Evolutionary conservation across 92 coral and sea anemone genomes (phyloP).

Genomic region (Porites cylindrica): DNA sequence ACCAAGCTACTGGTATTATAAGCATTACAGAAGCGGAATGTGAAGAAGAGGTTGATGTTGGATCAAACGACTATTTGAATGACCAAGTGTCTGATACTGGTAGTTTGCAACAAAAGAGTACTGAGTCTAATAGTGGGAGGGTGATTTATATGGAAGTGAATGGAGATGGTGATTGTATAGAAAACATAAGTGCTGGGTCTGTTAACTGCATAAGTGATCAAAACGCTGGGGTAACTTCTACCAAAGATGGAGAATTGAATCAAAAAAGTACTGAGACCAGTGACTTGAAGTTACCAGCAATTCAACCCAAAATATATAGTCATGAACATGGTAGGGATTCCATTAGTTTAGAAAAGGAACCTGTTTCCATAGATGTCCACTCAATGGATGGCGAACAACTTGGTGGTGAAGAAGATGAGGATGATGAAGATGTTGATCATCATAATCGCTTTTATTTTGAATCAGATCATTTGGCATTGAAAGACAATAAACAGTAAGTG

Average conservation of each 20-base stretch:
- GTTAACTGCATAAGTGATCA: neutral
- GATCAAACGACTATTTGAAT: neutral
- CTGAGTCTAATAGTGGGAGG: neutral
- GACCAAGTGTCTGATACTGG: neutral
- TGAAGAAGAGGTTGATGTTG: neutral
- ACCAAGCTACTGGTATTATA: constrained; percentile 1
- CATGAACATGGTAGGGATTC: neutral
- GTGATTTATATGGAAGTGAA: neutral
- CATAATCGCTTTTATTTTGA: constrained; percentile 91
- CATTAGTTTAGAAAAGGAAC: neutral
- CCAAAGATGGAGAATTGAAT: neutral
- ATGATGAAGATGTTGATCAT: constrained; percentile 61
- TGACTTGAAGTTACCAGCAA: neutral
- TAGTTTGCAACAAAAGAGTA: neutral
- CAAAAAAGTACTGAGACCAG: neutral
- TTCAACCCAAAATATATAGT: neutral
- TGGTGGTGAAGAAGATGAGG: neutral
- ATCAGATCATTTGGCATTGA: constrained; percentile 92
- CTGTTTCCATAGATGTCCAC: neutral
- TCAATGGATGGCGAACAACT: neutral
- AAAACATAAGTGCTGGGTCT: neutral
- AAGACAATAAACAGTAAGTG: constrained; percentile 94
- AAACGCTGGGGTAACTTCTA: neutral
- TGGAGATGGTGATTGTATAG: neutral
- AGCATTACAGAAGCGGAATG: neutral